Evolutionary conservation across 1,140 invertebrate genomes (phyloP).

Genomic region (Mamestra configurata): DNA sequence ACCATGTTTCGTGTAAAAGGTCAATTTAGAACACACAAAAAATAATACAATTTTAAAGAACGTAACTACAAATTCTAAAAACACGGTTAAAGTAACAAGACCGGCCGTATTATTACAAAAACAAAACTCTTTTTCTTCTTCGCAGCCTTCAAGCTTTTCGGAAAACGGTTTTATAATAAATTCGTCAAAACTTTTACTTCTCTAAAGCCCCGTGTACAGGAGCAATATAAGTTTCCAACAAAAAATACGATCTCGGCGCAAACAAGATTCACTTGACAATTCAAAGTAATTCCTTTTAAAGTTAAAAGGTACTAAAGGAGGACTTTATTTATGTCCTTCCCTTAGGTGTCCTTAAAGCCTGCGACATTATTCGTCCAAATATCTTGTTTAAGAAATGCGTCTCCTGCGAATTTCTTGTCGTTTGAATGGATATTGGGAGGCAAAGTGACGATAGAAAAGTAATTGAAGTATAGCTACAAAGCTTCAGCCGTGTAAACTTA

Average conservation of each 20-base stretch:
- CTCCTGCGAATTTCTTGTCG: conserved; percentile 65
- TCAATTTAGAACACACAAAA: background rate
- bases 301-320: conserved; percentile 43
- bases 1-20: no score
- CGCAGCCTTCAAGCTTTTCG: background rate
- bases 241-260: background rate
- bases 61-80: background rate
- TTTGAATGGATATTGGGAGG: conserved; percentile 66
- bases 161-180: conserved; percentile 1
- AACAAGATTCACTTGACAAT: conserved; percentile 49
- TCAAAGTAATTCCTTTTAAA: conserved; percentile 32
- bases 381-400: conserved; percentile 67
- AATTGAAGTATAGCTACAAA: background rate
- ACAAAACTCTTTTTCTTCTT: background rate
- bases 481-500: no score
- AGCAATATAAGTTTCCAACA: conserved; percentile 11
- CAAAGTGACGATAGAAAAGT: conserved; percentile 12
- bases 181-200: background rate
- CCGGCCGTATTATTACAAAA: background rate
- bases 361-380: conserved; percentile 56
- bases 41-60: background rate
- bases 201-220: background rate
- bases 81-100: background rate
- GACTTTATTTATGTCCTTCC: conserved; percentile 46
- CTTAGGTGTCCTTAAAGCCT: conserved; percentile 44